Percentiles rank a stretch among this genome's conserved stretches.
These are phyloP conservation scores for Agrenia bidenticulata DNA, from an alignment of 2,888 invertebrate species.

Conservation along the genomic window DNA sequence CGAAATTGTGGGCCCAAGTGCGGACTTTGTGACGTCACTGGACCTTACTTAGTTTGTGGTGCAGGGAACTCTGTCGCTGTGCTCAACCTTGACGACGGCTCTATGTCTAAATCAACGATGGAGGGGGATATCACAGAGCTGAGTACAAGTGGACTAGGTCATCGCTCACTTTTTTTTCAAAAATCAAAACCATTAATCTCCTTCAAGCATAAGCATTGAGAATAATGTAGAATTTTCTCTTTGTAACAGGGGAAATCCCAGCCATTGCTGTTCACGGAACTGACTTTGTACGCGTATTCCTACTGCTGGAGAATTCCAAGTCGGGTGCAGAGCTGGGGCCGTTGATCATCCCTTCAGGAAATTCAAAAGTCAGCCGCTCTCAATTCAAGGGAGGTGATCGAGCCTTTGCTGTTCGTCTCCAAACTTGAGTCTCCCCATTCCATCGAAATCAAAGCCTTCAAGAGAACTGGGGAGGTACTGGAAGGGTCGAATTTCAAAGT, in stretches of 20 bases:
- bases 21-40: constrained; percentile 31
- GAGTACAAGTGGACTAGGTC: constrained; percentile 28
- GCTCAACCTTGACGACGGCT: constrained; percentile 42
- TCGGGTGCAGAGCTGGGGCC: constrained; percentile 44
- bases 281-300: constrained; percentile 33
- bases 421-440: constrained; percentile 33
- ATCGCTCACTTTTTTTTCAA: too few relatives aligned
- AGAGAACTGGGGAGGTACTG: constrained; percentile 32
- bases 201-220: too few relatives aligned
- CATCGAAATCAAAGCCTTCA: constrained; percentile 28
- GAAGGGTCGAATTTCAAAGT: constrained; percentile 24
- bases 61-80: constrained; percentile 29
- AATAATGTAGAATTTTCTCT: too few relatives aligned
- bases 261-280: constrained; percentile 37
- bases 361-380: constrained; percentile 27
- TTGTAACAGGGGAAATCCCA: constrained; percentile 13
- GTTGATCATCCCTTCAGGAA: constrained; percentile 21
- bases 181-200: too few relatives aligned
- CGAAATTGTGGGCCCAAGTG: constrained; percentile 14
- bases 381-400: constrained; percentile 31
- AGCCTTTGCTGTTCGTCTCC: constrained; percentile 33
- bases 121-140: constrained; percentile 24
- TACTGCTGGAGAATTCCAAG: constrained; percentile 43
- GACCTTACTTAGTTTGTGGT: constrained; percentile 41
- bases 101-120: constrained; percentile 26